Base-by-base conservation (phyloP, 2,888 invertebrate genomes). In the Prosapia bicincta region DNA sequence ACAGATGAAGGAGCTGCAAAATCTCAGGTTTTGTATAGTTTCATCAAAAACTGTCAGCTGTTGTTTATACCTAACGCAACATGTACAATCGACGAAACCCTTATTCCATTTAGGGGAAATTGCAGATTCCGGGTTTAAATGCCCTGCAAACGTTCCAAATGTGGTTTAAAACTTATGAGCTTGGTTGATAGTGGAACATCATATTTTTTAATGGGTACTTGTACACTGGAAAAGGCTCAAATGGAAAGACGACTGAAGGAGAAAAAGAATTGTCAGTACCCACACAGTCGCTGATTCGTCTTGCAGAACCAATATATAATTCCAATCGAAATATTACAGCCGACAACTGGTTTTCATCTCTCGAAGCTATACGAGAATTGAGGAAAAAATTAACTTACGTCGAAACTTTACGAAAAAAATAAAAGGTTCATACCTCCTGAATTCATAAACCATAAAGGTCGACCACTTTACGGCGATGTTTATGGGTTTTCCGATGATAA, bases 311-410 rank as follows among this genome's bases (percentile, higher is more conserved):
- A 69, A 75, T 83, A 76, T 70, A 78, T 71, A 77, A 81, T n/a
- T n/a, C n/a, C n/a, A n/a, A n/a, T n/a, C n/a, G n/a, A n/a, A n/a
- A n/a, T n/a, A n/a, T n/a, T n/a, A 24, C 82, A 80, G 13, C 81
- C 82, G 66, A 76, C 66, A 83, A 83, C 77, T 83, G 82, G 81
- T 83, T 82, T 79, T 78, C 81, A 20, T 82, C 82, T 6, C 78
- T 82, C 15, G 79, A 82, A 76, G 71, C 82, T 70, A 80, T 79
- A 75, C n/a, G 80, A 26, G 71, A 78, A 71, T 43, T 69, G 32
- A n/a, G 24, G 32, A 69, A 26, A 43, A 26, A 66, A 28, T 32
- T 76, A 23, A 75, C 72, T n/a, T 54, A 66, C 15, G 69, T n/a
- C n/a, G n/a, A n/a, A n/a, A n/a, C n/a, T n/a, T n/a, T n/a, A n/a